phyloP scores from a whole-genome alignment of 2,113 vertebrate genomes.

The Motacilla tschutschensis region DNA sequence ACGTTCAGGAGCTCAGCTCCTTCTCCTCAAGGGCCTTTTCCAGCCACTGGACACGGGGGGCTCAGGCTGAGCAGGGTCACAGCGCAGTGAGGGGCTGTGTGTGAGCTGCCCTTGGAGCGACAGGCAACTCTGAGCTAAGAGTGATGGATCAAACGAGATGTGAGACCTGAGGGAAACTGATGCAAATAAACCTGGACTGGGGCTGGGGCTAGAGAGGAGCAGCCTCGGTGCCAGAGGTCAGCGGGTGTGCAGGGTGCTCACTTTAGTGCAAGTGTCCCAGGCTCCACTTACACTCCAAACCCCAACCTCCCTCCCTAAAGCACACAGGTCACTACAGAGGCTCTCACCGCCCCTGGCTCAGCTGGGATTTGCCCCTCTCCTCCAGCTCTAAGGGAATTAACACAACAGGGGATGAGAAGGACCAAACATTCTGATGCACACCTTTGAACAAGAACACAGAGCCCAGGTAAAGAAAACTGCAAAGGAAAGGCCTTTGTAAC shows the following conservation, averaged over 20 bases:
- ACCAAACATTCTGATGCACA: not conserved
- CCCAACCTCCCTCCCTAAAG: not conserved
- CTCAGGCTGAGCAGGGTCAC: not conserved
- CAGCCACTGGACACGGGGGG: rapidly evolving
- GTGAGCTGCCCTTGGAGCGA: not conserved
- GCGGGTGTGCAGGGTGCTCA: not conserved
- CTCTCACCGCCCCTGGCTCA: not conserved
- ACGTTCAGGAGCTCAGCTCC: not conserved
- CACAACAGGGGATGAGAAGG: not conserved
- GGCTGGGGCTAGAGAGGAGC: not conserved
- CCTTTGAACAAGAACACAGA: not conserved
- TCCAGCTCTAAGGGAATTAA: slow-evolving; percentile 8
- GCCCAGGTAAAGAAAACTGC: not conserved
- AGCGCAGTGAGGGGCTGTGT: rapidly evolving
- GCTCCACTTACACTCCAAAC: slow-evolving; percentile 24
- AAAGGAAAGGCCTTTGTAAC: not conserved
- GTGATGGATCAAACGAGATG: rapidly evolving
- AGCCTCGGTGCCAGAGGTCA: not conserved
- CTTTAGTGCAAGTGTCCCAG: not conserved
- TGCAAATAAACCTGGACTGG: not conserved
- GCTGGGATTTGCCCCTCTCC: not conserved
- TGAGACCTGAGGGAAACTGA: not conserved
- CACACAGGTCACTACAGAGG: not conserved
- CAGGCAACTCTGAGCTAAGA: not conserved
- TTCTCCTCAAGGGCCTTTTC: not conserved